A percentile compares a stretch with the other conserved stretches of the same genome.
Evolutionary conservation across 2,113 vertebrate species (phyloP).

Genomic region (Sapajus apella): DNA sequence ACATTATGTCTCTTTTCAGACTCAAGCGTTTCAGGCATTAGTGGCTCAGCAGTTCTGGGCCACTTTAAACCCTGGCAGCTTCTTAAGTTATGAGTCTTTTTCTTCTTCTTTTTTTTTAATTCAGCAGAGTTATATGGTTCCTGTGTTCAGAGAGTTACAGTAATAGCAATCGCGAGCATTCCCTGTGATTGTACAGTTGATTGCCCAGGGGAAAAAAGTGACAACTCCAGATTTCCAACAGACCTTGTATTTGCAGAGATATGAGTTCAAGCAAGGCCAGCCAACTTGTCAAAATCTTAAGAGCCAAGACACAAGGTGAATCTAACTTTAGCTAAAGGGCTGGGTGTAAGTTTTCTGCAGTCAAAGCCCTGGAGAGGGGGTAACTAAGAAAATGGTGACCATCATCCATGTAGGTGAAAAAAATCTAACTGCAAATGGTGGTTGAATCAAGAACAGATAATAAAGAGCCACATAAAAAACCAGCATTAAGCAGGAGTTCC

Average conservation of each 20-base stretch:
- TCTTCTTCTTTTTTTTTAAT: neutral
- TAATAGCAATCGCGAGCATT: conserved; percentile 51
- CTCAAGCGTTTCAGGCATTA: conserved; percentile 46
- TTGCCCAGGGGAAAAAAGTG: conserved; percentile 54
- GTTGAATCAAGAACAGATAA: neutral
- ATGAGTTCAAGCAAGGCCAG: conserved; percentile 58
- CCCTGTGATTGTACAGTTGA: conserved; percentile 65
- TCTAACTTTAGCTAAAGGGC: conserved; percentile 37
- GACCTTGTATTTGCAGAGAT: conserved; percentile 62
- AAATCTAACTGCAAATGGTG: conserved; percentile 16
- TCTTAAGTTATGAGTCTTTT: neutral
- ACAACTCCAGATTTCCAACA: conserved; percentile 59
- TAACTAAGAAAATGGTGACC: neutral
- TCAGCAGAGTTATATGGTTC: neutral
- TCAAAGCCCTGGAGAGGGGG: neutral
- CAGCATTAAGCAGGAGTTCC: neutral
- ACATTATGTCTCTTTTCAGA: neutral
- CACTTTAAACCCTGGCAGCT: neutral
- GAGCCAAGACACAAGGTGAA: conserved; percentile 32
- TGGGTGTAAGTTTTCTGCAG: conserved; percentile 26
- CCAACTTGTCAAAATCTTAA: conserved; percentile 67
- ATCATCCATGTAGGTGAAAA: neutral
- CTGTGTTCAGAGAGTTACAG: conserved; percentile 7
- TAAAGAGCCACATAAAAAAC: neutral
- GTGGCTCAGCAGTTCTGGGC: conserved; percentile 46